A percentile compares a stretch with the other conserved stretches of the same genome.
phyloP scores from a whole-genome alignment of 2,113 vertebrate genomes.

The Cheirogaleus medius region DNA sequence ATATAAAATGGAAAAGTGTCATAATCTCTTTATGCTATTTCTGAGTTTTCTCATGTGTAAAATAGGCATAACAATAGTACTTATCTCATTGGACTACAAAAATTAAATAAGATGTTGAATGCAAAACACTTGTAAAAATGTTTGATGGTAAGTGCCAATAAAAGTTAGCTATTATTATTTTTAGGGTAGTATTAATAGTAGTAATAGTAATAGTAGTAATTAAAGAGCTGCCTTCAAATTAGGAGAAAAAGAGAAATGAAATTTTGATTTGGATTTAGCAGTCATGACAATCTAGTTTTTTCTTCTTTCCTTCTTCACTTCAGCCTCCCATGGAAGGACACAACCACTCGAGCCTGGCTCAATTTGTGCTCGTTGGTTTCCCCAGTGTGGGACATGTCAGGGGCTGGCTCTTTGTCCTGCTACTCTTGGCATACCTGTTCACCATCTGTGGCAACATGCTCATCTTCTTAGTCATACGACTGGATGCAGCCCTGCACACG shows the following conservation, averaged over 20 bases:
- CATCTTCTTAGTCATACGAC: constrained; percentile 68
- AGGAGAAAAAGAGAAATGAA: background rate
- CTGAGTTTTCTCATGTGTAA: background rate
- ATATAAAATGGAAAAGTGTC: background rate
- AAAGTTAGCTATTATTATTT: background rate
- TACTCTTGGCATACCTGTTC: constrained; percentile 75
- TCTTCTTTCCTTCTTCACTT: background rate
- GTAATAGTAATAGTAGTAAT: background rate
- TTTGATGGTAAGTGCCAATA: background rate
- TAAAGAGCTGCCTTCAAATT: background rate
- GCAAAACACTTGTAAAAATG: background rate
- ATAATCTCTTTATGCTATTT: background rate
- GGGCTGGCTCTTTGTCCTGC: constrained; percentile 68
- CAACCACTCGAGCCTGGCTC: constrained; percentile 64
- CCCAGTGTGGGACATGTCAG: constrained; percentile 43
- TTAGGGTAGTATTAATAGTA: background rate
- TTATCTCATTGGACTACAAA: background rate
- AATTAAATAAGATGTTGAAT: background rate
- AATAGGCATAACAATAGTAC: background rate
- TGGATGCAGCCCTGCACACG: constrained; percentile 63
- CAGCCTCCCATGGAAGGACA: constrained; percentile 50
- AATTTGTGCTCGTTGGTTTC: constrained; percentile 81
- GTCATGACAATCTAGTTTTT: background rate
- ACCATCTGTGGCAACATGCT: constrained; percentile 75
- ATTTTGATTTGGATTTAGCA: background rate